Base-by-base conservation (phyloP, 2,113 vertebrate genomes). In the Percopsis transmontana region DNA sequence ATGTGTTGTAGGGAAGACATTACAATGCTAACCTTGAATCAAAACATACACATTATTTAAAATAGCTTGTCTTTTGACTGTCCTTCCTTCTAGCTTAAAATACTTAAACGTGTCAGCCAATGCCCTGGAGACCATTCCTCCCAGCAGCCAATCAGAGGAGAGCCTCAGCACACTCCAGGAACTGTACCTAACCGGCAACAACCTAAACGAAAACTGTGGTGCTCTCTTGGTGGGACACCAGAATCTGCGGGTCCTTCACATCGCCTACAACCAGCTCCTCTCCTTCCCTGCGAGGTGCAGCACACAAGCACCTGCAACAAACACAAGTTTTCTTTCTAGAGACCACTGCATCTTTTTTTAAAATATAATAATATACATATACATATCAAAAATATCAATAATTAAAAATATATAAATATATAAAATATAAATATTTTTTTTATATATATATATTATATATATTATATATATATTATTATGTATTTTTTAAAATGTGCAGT, bases 101-200 rank as follows among this genome's bases (percentile, higher is more conserved):
- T 96, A 94, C 90, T 89, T 99, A 90, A 99, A 99, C 40, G 92
- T 91, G 50, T 99, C 96, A 39, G 96, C 96, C 85, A 99, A 99
- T 67, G 88, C 80, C 61, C 90, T 99, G 92, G 95, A 98, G 86
- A 94, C 88, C 58, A 87, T 99, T 77, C 97, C 96, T 12, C 85
- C 93, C 0, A 90, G 93, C 1, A 92, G 93, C 69, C 79, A 88
- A 18, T 94, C 91, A 62, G 96, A 97, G 79, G 95, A 98, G 87
- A 94, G 88, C 84, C 92, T 97, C 78, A 96, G 96, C 82, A 88
- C 93, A 51, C 90, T 99, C 67, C 96, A 99, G 86, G 93, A 97
- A 71, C 93, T 99, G 38, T 97, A 97, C 77, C 87, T 99, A 83
- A 96, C 94, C 8, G 90, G 79, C 81, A 98, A 99, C 83, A 92